These are phyloP conservation scores for Parauchenoglanis punctatus DNA, from an alignment of 2,797 vertebrate species.

Conservation along the genomic window DNA sequence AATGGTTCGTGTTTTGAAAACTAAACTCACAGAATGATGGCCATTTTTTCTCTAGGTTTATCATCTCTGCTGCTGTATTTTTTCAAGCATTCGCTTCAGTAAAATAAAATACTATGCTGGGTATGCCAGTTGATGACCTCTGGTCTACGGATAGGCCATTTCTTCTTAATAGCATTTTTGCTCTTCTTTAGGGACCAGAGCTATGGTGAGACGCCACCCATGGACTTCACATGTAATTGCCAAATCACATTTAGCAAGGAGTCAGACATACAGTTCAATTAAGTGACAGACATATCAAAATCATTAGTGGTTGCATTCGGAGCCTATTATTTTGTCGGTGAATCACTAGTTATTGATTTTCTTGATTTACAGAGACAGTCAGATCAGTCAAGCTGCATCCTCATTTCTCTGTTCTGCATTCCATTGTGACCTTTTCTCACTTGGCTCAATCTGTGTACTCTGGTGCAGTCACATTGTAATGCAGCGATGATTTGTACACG, in stretches of 20 bases:
- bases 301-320: constrained; percentile 50
- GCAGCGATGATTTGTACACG: constrained; percentile 22
- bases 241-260: constrained; percentile 44
- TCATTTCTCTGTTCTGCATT: constrained; percentile 13
- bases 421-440: constrained; percentile 26
- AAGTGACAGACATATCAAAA: constrained; percentile 45
- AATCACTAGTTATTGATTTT: constrained; percentile 53
- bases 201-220: constrained; percentile 13
- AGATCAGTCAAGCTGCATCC: constrained; percentile 33
- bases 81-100: neutral
- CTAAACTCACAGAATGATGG: neutral
- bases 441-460: neutral
- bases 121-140: neutral
- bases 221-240: constrained; percentile 30
- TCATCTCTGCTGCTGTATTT: neutral
- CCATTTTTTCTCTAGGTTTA: neutral
- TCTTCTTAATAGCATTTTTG: neutral
- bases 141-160: neutral
- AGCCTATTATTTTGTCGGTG: constrained; percentile 55
- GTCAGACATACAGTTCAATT: constrained; percentile 50
- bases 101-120: neutral
- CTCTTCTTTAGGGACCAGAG: neutral
- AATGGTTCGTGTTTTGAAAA: neutral
- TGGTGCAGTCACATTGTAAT: neutral
- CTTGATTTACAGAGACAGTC: constrained; percentile 50